Evolutionary conservation across 2,113 vertebrate species (phyloP).

Genomic region (Cyprinus carpio): DNA sequence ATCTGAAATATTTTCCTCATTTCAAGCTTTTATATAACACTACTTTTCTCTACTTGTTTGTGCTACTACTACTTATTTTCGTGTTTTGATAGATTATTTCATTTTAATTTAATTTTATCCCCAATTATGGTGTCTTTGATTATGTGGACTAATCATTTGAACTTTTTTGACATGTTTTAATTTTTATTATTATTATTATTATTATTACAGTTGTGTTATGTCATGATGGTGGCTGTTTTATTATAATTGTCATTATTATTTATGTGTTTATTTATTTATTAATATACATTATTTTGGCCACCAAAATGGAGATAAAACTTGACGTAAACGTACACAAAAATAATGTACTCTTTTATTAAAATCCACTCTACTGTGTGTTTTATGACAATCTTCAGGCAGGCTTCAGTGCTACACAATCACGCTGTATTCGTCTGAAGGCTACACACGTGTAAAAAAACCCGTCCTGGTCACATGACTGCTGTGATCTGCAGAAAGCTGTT

Average conservation of each 20-base stretch:
- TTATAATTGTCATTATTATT: too few species aligned
- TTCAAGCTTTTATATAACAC: too few species aligned
- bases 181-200: neutral
- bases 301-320: neutral
- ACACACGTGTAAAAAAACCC: neutral
- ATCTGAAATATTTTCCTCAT: too few species aligned
- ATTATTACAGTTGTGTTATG: too few species aligned
- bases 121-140: neutral
- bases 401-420: neutral
- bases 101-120: neutral
- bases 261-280: neutral
- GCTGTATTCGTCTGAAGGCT: neutral
- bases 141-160: neutral
- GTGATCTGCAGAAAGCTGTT: slow-evolving; percentile 38
- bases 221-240: neutral
- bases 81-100: too few species aligned
- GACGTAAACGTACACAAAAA: neutral
- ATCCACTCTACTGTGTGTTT: neutral
- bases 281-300: neutral
- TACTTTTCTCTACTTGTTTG: too few species aligned
- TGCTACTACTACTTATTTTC: too few species aligned
- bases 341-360: neutral
- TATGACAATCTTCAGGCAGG: neutral
- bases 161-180: neutral
- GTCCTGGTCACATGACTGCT: neutral